Conservation (phyloP, 2,888 invertebrate species). For the Latheticus oryzae region DNA sequence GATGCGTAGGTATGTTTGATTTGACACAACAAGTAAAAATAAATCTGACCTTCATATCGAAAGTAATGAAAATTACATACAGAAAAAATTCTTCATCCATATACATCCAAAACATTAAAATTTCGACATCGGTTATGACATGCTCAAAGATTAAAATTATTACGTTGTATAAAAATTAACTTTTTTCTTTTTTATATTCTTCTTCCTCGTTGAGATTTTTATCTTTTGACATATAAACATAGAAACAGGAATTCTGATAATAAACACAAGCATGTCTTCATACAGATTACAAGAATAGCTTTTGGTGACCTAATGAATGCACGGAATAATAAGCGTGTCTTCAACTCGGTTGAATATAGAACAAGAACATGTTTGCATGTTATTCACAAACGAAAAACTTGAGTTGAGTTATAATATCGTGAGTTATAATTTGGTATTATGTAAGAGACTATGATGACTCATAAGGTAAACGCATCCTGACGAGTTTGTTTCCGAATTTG, state of each 20-base stretch:
- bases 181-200: no score
- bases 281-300: constrained; percentile 27
- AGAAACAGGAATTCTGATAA: no score
- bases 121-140: no score
- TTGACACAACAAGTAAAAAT: constrained; percentile 33
- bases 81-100: no score
- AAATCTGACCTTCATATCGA: constrained; percentile 34
- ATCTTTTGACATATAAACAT: no score
- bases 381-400: constrained; percentile 1
- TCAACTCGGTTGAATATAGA: constrained; percentile 24
- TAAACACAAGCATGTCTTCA: constrained; percentile 15
- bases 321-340: constrained; percentile 29
- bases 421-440: constrained; percentile 18
- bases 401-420: constrained; percentile 19
- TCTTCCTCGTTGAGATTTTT: no score
- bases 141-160: no score
- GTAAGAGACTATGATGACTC: no score
- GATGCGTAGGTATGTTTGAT: constrained; percentile 22
- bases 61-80: no score
- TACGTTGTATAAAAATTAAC: no score
- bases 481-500: constrained; percentile 18
- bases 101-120: no score
- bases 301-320: constrained; percentile 36
- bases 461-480: constrained; percentile 6
- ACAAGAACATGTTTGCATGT: constrained; percentile 40